A percentile compares a stretch with the other conserved stretches of the same genome.
These are phyloP conservation scores for Hirundo rustica DNA, from an alignment of 2,797 vertebrate species.

Conservation along the genomic window DNA sequence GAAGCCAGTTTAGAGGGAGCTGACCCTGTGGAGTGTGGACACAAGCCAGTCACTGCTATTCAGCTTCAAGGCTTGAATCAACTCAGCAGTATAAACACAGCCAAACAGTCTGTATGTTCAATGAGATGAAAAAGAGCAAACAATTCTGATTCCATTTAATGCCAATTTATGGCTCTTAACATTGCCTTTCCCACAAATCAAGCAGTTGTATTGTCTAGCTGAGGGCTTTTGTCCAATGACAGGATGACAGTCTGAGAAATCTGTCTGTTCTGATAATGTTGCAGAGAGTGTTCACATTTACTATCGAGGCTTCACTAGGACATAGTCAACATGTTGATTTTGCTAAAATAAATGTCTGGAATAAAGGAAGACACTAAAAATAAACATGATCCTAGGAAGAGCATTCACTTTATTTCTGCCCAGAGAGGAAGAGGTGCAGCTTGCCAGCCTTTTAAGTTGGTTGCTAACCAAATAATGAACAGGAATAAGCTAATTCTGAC, in stretches of 20 bases:
- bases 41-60: slow-evolving; percentile 29
- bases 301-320: neutral
- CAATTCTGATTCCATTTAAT: slow-evolving; percentile 26
- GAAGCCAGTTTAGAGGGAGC: neutral
- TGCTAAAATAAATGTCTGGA: slow-evolving; percentile 29
- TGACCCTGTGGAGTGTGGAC: slow-evolving; percentile 5
- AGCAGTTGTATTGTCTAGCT: slow-evolving; percentile 7
- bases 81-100: slow-evolving; percentile 42
- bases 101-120: slow-evolving; percentile 35
- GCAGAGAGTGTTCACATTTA: neutral
- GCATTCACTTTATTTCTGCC: slow-evolving; percentile 10
- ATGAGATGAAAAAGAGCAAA: slow-evolving; percentile 43
- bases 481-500: neutral
- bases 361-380: slow-evolving; percentile 35
- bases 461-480: neutral
- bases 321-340: slow-evolving; percentile 1
- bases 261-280: neutral
- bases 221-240: neutral
- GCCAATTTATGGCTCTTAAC: neutral
- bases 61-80: slow-evolving; percentile 44
- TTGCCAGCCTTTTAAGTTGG: neutral
- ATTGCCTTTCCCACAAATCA: neutral
- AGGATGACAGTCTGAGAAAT: slow-evolving; percentile 4
- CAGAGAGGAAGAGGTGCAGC: neutral
- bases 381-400: slow-evolving; percentile 19